Percentiles rank a stretch among this genome's conserved stretches.
Conservation (phyloP, 2,797 vertebrate genomes). For the Malurus splendens region DNA sequence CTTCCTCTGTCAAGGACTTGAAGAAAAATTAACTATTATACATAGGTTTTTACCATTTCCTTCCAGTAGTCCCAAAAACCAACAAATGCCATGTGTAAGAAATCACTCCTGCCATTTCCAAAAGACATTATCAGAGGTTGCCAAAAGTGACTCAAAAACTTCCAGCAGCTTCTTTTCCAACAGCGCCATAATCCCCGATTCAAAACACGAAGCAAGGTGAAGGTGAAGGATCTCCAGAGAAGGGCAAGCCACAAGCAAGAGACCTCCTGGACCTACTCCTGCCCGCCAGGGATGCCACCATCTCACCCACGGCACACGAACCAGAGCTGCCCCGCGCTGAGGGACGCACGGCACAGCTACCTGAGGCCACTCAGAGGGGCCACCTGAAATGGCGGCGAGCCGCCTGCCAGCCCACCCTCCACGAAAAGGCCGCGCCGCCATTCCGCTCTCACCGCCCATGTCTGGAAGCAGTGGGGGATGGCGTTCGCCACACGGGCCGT, state of each 20-base stretch:
- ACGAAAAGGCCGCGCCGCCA: accelerated
- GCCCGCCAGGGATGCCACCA: neutral
- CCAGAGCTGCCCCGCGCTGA: accelerated
- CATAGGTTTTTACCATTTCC: neutral
- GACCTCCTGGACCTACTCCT: accelerated
- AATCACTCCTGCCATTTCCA: neutral
- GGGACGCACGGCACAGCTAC: accelerated
- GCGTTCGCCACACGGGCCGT: constrained; percentile 47
- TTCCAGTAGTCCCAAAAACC: neutral
- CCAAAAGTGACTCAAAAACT: neutral
- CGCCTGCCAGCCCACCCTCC: neutral
- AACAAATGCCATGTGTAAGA: accelerated
- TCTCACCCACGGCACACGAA: accelerated
- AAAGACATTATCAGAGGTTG: accelerated
- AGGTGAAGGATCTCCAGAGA: accelerated
- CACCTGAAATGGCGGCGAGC: neutral
- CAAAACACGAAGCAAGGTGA: accelerated
- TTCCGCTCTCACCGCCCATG: constrained; percentile 65
- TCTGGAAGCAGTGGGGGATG: constrained; percentile 57
- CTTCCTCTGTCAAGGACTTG: constrained; percentile 58
- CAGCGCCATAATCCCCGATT: accelerated
- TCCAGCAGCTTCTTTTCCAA: neutral
- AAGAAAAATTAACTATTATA: neutral
- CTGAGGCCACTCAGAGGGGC: accelerated
- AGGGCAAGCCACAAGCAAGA: neutral